phyloP scores from a whole-genome alignment of 1,140 invertebrate genomes.

The Lepidurus apus region DNA sequence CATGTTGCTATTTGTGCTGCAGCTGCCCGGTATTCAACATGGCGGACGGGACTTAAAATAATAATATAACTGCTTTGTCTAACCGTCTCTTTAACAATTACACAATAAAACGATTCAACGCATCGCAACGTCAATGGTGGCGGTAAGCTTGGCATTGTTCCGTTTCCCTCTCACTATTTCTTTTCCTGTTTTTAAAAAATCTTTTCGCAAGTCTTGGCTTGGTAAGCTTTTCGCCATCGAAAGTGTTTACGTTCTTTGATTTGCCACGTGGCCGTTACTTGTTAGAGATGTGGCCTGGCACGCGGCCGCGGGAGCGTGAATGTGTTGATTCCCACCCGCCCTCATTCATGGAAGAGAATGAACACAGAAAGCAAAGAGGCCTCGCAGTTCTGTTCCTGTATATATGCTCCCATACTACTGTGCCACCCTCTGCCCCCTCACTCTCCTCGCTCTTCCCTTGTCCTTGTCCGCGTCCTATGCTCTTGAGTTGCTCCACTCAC shows the following conservation, averaged over 20 bases:
- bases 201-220: no score
- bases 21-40: not conserved
- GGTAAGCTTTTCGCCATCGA: not conserved
- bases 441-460: not conserved
- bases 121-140: no score
- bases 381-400: not conserved
- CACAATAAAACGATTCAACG: not conserved
- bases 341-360: not conserved
- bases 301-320: slow-evolving; percentile 8
- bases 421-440: not conserved
- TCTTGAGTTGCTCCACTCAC: slow-evolving; percentile 9
- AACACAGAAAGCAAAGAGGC: slow-evolving; percentile 6
- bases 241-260: not conserved
- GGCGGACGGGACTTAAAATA: not conserved
- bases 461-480: not conserved
- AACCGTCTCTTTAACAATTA: not conserved
- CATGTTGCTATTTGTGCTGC: slow-evolving; percentile 6
- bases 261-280: not conserved
- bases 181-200: no score
- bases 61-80: not conserved
- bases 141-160: no score
- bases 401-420: not conserved
- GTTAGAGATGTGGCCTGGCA: not conserved
- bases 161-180: no score
- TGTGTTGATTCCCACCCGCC: slow-evolving; percentile 1